phyloP scores from a whole-genome alignment of 2,888 invertebrate genomes.

The Eilema depressum region DNA sequence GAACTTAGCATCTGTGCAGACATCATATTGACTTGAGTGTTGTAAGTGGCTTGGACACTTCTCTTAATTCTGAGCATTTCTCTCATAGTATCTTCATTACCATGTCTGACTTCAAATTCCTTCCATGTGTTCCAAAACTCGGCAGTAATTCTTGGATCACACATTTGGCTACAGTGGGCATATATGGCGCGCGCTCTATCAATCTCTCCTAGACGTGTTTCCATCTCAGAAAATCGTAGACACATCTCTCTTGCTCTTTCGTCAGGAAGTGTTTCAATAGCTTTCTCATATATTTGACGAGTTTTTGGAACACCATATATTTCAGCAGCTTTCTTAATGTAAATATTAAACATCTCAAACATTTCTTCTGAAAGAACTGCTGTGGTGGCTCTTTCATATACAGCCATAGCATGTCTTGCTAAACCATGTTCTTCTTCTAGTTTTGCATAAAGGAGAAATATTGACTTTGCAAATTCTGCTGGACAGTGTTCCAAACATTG shows the following conservation, averaged over 20 bases:
- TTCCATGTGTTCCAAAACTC: conserved; percentile 99
- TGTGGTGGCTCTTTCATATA: conserved; percentile 97
- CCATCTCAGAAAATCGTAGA: conserved; percentile 98
- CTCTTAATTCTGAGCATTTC: conserved; percentile 99
- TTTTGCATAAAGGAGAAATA: conserved; percentile 98
- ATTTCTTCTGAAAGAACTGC: conserved; percentile 97
- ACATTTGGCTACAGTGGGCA: conserved; percentile 99
- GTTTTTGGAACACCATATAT: conserved; percentile 99
- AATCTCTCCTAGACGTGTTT: conserved; percentile 99
- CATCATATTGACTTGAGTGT: conserved; percentile 99
- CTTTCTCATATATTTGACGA: conserved; percentile 98
- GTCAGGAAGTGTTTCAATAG: conserved; percentile 97
- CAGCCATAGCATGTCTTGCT: conserved; percentile 99
- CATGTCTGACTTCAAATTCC: conserved; percentile 99
- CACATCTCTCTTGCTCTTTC: conserved; percentile 98
- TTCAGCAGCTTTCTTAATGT: conserved; percentile 99
- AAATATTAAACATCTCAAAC: conserved; percentile 99
- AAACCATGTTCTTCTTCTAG: conserved; percentile 99
- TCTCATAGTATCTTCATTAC: conserved; percentile 99
- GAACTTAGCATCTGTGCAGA: conserved; percentile 98
- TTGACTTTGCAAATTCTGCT: conserved; percentile 96
- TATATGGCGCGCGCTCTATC: conserved; percentile 99
- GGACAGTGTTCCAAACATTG: conserved; percentile 99
- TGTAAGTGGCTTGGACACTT: conserved; percentile 98
- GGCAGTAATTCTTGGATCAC: conserved; percentile 98